A percentile compares a stretch with the other conserved stretches of the same genome.
Evolutionary conservation across 2,888 invertebrate genomes (phyloP).

Genomic region (Heliconius aoede): DNA sequence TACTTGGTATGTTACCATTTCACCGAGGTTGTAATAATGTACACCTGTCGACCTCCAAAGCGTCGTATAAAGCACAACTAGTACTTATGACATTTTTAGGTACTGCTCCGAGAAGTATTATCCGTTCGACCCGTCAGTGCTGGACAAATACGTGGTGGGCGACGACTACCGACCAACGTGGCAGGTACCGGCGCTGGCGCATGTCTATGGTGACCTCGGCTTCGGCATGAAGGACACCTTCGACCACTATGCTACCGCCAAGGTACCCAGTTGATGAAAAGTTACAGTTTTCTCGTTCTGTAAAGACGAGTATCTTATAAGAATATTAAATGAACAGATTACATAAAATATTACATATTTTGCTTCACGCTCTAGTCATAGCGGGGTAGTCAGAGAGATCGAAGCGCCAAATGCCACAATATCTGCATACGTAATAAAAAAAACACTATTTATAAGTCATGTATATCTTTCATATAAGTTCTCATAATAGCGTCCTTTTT

Average conservation of each 20-base stretch:
- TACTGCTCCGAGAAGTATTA: constrained; percentile 95
- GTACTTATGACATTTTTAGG: constrained; percentile 68
- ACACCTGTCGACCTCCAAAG: too few species aligned
- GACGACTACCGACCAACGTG: constrained; percentile 97
- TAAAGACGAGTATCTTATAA: too few species aligned
- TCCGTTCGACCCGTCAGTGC: constrained; percentile 91
- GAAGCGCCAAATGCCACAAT: too few species aligned
- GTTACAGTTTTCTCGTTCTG: neutral
- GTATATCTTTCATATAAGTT: neutral
- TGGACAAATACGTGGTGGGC: constrained; percentile 96
- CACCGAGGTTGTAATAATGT: too few species aligned
- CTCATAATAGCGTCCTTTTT: neutral
- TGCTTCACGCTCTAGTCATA: too few species aligned
- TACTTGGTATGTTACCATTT: neutral
- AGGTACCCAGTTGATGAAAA: constrained; percentile 58
- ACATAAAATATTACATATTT: too few species aligned
- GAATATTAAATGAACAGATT: too few species aligned
- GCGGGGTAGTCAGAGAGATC: too few species aligned
- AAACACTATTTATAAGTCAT: too few species aligned
- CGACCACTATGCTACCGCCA: constrained; percentile 87
- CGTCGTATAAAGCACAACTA: too few species aligned
- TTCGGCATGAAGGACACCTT: constrained; percentile 94
- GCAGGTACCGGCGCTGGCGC: constrained; percentile 91
- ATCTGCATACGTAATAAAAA: too few species aligned
- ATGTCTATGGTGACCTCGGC: constrained; percentile 88